Evolutionary conservation across 30 jellyfish, hydroid and myxozoan genomes (phyloP), one percentile per base, ranked within the genome.

Genomic region (Aurelia sp.): DNA sequence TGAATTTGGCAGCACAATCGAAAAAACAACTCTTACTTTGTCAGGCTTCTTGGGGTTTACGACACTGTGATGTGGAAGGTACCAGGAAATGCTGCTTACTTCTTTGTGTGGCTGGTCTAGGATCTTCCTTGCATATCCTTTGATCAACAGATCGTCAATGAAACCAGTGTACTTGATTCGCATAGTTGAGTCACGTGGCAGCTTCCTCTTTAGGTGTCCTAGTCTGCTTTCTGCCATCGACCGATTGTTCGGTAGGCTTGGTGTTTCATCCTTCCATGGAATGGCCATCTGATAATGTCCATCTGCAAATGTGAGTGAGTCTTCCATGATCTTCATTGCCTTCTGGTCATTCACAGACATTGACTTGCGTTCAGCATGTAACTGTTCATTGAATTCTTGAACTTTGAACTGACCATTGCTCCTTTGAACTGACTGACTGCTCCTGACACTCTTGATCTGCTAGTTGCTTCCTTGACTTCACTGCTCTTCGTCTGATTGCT

Each of bases 31-130:
- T 27, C 33, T 27, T 27, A 27, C 33, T 27, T 27, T 27, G 33
- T 59, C 78, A 3, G 92, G 92, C 71, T 75, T 72, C 62, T 84
- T 73, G 12, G 94, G 82, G 66, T 72, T 48, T 13, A 47, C 63
- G 4, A 84, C 89, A 30, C 40, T 73, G 66, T 84, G 94, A 74
- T 74, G 88, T 1, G 94, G 90, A 18, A 84, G 74, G 51, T 84
- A 84, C 94, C 94, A 84, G 4, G 74, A 11, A 37, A 22, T 64
- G 2, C 31, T 47, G 53, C 58, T 55, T 52, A 35, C 35, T 57
- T 20, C 27, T 9, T 74, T 74, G n/a, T 15, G 8, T 22, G 53
- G 23, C 57, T 74, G 53, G 17, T 74, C 85, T 27, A 66, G 37
- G 59, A 78, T 62, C 30, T 44, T 78, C 41, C 79, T 64, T 11